Evolutionary conservation across 2,797 vertebrate genomes (phyloP).

Genomic region (Hylomyscus alleni): DNA sequence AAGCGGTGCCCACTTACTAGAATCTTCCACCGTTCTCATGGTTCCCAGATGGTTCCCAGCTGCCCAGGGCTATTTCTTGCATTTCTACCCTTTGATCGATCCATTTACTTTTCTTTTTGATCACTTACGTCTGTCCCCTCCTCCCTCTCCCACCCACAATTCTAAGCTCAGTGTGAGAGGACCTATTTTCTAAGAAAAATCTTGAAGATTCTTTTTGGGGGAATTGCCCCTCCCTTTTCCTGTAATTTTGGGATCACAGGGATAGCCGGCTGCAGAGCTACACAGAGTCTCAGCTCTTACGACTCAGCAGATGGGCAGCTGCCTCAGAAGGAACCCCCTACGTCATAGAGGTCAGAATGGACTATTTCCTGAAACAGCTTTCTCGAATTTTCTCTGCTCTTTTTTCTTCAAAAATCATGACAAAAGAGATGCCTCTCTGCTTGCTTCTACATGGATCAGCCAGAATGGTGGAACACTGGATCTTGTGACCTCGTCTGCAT

Average conservation of each 20-base stretch:
- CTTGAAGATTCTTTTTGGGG: not conserved
- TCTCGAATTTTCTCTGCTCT: not conserved
- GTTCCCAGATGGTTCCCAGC: constrained; percentile 76
- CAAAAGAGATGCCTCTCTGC: not conserved
- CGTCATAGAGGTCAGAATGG: not conserved
- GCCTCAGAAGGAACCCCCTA: not conserved
- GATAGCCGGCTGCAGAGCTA: not conserved
- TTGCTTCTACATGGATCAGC: not conserved
- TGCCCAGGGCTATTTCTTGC: constrained; percentile 73
- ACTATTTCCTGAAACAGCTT: not conserved
- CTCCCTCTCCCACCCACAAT: constrained; percentile 47
- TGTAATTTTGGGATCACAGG: not conserved
- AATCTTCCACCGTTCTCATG: constrained; percentile 1
- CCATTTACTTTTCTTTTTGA: constrained; percentile 64
- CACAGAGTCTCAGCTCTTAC: not conserved
- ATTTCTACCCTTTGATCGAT: not conserved
- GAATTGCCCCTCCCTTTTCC: not conserved
- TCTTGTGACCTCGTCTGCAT: not conserved
- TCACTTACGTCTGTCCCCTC: not conserved
- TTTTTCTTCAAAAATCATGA: not conserved
- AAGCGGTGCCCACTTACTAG: constrained; percentile 22
- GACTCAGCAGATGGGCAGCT: not conserved
- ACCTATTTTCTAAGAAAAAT: constrained; percentile 67
- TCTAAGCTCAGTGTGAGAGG: constrained; percentile 27
- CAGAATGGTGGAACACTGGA: rapidly evolving